phyloP scores from a whole-genome alignment of 2,888 invertebrate genomes.

The Polydrusus cervinus region DNA sequence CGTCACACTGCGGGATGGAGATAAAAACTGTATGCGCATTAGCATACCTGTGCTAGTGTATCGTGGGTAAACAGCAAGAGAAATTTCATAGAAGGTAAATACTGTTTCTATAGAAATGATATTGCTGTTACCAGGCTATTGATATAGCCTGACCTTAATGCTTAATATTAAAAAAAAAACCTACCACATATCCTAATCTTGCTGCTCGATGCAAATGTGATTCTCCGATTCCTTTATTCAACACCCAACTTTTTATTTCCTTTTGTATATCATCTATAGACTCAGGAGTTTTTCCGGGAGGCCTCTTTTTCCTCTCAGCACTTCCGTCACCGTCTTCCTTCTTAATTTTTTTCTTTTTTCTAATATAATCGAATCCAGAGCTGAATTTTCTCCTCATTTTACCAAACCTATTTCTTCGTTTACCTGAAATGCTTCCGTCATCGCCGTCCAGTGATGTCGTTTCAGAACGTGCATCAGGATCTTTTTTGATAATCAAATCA shows the following conservation, averaged over 20 bases:
- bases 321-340: constrained; percentile 72
- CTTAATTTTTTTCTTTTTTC: constrained; percentile 87
- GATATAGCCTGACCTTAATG: too few species aligned
- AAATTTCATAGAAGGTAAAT: too few species aligned
- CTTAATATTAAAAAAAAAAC: constrained; percentile 58
- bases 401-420: constrained; percentile 75
- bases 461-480: constrained; percentile 66
- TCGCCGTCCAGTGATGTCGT: constrained; percentile 67
- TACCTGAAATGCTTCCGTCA: constrained; percentile 60
- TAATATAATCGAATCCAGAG: constrained; percentile 91
- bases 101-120: too few species aligned
- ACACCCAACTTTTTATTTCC: constrained; percentile 92
- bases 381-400: constrained; percentile 84
- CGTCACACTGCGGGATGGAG: too few species aligned
- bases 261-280: constrained; percentile 85
- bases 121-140: too few species aligned
- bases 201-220: constrained; percentile 94
- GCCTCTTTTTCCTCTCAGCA: constrained; percentile 58
- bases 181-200: constrained; percentile 89
- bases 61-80: too few species aligned
- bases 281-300: constrained; percentile 75
- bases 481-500: constrained; percentile 65
- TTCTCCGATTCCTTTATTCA: constrained; percentile 96
- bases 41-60: too few species aligned
- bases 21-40: too few species aligned